These are phyloP conservation scores for Cryptocheilus praepositus DNA, from an alignment of 2,888 invertebrate species.

Conservation along the genomic window DNA sequence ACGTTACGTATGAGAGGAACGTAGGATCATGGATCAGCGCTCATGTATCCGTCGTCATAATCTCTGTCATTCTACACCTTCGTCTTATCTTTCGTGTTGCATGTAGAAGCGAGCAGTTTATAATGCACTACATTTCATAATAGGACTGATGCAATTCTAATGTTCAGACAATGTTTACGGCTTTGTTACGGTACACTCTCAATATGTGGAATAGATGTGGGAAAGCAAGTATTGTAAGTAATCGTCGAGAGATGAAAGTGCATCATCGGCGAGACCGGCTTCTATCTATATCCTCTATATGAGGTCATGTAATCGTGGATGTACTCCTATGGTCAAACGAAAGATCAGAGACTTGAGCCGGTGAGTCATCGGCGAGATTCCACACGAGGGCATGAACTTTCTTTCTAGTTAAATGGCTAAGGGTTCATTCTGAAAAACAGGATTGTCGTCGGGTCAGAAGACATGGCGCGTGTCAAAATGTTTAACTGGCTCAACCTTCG, in stretches of 20 bases:
- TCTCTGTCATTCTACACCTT: conserved; percentile 41
- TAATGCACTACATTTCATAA: conserved; percentile 4
- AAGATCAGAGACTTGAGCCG: conserved; percentile 16
- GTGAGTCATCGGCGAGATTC: conserved; percentile 11
- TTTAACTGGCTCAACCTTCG: conserved; percentile 24
- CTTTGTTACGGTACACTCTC: not conserved
- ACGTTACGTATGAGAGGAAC: conserved; percentile 1
- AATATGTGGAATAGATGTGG: no score
- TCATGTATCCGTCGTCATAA: conserved; percentile 34
- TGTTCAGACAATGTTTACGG: not conserved
- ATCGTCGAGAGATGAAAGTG: no score
- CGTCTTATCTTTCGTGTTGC: conserved; percentile 26
- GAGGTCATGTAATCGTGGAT: conserved; percentile 40
- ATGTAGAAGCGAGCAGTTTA: not conserved
- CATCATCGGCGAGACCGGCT: no score
- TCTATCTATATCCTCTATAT: no score
- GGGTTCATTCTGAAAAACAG: conserved; percentile 20
- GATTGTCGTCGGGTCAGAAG: conserved; percentile 23
- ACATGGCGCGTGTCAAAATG: conserved; percentile 33
- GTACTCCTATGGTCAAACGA: conserved; percentile 26
- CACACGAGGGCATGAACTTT: conserved; percentile 17
- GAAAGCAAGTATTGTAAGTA: no score
- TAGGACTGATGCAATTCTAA: not conserved
- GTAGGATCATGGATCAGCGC: conserved; percentile 20
- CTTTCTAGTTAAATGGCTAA: conserved; percentile 29